Base-by-base conservation (phyloP, 2,888 invertebrate species). In the Caradrina clavipalpis region DNA sequence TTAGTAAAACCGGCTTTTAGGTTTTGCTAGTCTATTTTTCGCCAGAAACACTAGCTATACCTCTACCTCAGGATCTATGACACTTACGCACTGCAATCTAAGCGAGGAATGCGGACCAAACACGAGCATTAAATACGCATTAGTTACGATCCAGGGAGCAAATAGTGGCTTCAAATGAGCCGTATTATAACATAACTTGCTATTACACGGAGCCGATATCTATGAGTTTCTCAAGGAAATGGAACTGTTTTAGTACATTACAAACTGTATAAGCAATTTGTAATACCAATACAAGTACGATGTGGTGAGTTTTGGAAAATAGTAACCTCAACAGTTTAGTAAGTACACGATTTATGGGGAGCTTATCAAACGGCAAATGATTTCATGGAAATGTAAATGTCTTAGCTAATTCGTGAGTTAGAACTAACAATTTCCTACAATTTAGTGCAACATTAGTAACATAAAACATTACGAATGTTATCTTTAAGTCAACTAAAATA, bases 71-170 rank as follows among this genome's bases (percentile, higher is more conserved):
- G 53, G 60, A 70, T 70, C 51, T 49, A 63, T 75, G 76, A 59
- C 53, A 62, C 65, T 77, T 53, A 62, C 55, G 51, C 54, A 69
- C 42, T 51, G 62, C 70, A 76, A 78, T 72, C 60, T 62, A 26
- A 59, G 26, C 11, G 31, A 55, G 70, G 81, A 75, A 83, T 79
- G 76, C 73, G 68, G 70, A 68, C 69, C 68, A 66, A 83, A 81
- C 79, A 71, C 62, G 62, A 68, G 76, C 82, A 86, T 86, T 83
- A 85, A 86, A 84, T 76, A 78, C 76, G 71, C 80, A 81, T 86
- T 84, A 84, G 86, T 83, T 86, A 78, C 86, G 69, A 73, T 66
- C 65, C 77, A 81, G 65, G 65, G 76, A 81, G 78, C 76, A 81
- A 75, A 74, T 73, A 65, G 71, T 49, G 63, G 60, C 74, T 55